Conservation (phyloP, 2,797 vertebrate species). For the Tadarida brasiliensis region DNA sequence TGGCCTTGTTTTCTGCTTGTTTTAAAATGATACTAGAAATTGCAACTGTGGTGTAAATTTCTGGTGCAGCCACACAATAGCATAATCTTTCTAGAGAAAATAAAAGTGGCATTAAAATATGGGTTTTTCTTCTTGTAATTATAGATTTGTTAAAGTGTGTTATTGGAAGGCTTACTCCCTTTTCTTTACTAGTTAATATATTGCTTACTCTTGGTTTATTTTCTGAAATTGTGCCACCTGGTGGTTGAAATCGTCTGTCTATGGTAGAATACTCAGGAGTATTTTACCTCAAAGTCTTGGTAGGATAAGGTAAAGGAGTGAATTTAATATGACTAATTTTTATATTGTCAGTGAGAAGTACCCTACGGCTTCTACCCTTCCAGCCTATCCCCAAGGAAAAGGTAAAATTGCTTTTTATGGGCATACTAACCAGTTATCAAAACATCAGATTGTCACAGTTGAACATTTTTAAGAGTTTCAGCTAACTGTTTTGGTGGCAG, state of each 20-base stretch:
- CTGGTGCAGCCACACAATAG: not conserved
- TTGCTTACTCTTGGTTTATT: not conserved
- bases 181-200: not conserved
- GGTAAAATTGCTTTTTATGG: not conserved
- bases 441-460: not conserved
- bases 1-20: not conserved
- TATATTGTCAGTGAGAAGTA: not conserved
- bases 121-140: not conserved
- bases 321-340: not conserved
- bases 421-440: not conserved
- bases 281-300: not conserved
- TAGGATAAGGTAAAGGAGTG: not conserved
- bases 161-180: not conserved
- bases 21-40: constrained; percentile 38
- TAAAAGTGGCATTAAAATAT: constrained; percentile 22
- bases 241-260: constrained; percentile 59
- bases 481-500: not conserved
- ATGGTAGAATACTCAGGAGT: not conserved
- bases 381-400: not conserved
- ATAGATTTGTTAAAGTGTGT: not conserved
- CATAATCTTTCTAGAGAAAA: constrained; percentile 42
- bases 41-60: constrained; percentile 16
- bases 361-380: not conserved
- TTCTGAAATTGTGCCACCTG: constrained; percentile 66
- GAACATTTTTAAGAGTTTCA: constrained; percentile 11